Percentiles rank a stretch among this genome's conserved stretches.
Conservation (phyloP, 2,888 invertebrate species). For the Amblyteles armatorius region DNA sequence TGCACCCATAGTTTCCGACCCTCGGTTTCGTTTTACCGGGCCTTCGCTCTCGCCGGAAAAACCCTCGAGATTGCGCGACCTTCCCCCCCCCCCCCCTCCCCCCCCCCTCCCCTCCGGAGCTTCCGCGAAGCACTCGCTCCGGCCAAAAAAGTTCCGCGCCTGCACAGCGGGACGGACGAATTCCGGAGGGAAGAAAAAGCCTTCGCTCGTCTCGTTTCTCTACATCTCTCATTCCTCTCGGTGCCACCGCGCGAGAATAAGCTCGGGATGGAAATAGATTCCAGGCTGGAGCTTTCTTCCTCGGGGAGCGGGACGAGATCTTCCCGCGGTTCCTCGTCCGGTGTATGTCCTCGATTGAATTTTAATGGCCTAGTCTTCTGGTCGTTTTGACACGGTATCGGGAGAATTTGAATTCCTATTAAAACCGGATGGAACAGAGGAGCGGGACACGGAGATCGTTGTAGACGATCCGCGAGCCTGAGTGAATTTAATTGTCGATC, state of each 20-base stretch:
- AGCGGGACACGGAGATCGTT: constrained; percentile 9
- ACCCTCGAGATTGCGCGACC: constrained; percentile 31
- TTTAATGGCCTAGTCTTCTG: constrained; percentile 30
- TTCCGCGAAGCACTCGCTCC: not conserved
- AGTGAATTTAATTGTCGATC: constrained; percentile 41
- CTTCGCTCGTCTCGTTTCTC: not conserved
- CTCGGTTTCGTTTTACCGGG: not conserved
- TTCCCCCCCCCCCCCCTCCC: not conserved
- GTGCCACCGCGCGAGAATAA: constrained; percentile 26
- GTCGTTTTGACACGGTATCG: not conserved
- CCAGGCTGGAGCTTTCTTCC: constrained; percentile 16
- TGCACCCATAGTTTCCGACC: constrained; percentile 21
- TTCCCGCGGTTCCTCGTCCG: constrained; percentile 10
- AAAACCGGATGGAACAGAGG: not conserved
- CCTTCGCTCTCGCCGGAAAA: constrained; percentile 9
- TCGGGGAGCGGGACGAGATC: not conserved
- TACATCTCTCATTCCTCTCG: not conserved
- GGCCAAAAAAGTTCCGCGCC: constrained; percentile 22
- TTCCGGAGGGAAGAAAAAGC: constrained; percentile 40
- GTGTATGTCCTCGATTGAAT: constrained; percentile 41
- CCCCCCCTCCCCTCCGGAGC: not conserved
- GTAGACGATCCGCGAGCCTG: constrained; percentile 15
- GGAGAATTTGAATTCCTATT: constrained; percentile 26
- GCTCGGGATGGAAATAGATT: constrained; percentile 52
- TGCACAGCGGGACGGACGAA: constrained; percentile 16